These are phyloP conservation scores for Cyclopterus lumpus DNA, from an alignment of 2,797 vertebrate genomes.

Conservation along the genomic window DNA sequence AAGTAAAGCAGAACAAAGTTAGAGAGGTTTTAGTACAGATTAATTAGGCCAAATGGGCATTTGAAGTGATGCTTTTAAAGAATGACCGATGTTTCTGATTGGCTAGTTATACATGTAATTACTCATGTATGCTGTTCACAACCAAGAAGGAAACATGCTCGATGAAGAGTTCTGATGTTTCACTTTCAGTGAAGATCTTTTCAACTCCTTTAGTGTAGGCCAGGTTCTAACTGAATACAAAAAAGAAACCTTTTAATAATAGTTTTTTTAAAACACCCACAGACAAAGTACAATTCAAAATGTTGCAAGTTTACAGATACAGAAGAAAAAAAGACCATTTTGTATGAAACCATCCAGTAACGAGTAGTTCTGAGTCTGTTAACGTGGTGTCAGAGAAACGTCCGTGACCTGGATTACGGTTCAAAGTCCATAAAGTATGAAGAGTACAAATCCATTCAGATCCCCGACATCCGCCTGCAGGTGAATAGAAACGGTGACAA, in stretches of 20 bases:
- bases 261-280: too few relatives aligned
- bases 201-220: too few relatives aligned
- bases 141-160: too few relatives aligned
- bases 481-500: not conserved
- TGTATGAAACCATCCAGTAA: slow-evolving; percentile 22
- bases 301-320: slow-evolving; percentile 46
- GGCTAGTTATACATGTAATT: not conserved
- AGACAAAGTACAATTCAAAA: slow-evolving; percentile 38
- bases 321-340: slow-evolving; percentile 31
- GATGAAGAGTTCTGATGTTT: not conserved
- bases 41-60: too few relatives aligned
- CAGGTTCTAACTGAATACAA: slow-evolving; percentile 33
- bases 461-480: slow-evolving; percentile 16
- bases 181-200: not conserved
- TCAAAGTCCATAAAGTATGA: slow-evolving; percentile 2
- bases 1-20: too few relatives aligned
- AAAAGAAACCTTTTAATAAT: slow-evolving; percentile 52
- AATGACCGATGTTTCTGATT: not conserved
- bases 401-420: not conserved
- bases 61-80: not conserved
- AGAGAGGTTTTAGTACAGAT: too few relatives aligned
- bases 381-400: slow-evolving; percentile 17
- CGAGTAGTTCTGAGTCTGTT: slow-evolving; percentile 34
- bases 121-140: not conserved
- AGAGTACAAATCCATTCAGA: slow-evolving; percentile 3